phyloP scores from a whole-genome alignment of 2,888 invertebrate genomes.

The Stenchaetothrips biformis region DNA sequence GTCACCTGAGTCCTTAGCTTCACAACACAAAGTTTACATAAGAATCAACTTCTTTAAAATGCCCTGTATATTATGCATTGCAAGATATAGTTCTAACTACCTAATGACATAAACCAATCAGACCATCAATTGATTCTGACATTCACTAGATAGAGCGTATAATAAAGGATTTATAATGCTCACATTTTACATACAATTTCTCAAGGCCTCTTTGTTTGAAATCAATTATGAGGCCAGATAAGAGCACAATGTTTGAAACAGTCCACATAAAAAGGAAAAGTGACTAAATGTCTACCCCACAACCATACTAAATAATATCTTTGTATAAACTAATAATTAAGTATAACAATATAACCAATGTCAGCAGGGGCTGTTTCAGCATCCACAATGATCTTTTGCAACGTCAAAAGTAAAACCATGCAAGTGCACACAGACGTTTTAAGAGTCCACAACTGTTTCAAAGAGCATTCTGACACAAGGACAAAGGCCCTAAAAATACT shows the following conservation, averaged over 20 bases:
- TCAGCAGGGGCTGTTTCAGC: too few species aligned
- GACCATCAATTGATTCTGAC: background rate
- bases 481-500: too few species aligned
- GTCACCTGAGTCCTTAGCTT: background rate
- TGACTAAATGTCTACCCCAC: background rate
- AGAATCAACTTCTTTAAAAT: background rate
- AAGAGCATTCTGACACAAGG: too few species aligned
- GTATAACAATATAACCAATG: background rate
- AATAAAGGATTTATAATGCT: background rate
- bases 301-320: background rate
- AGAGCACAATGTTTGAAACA: too few species aligned
- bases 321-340: background rate
- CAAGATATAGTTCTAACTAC: background rate
- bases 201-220: background rate
- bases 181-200: background rate
- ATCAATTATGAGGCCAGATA: background rate
- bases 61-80: background rate
- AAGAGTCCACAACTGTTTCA: too few species aligned
- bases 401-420: too few species aligned
- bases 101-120: background rate
- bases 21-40: background rate
- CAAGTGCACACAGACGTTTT: too few species aligned
- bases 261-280: too few species aligned
- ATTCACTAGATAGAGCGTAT: background rate
- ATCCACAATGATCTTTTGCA: too few species aligned